Conservation (phyloP, 1,140 invertebrate species). For the Cyrtorhinus lividipennis region DNA sequence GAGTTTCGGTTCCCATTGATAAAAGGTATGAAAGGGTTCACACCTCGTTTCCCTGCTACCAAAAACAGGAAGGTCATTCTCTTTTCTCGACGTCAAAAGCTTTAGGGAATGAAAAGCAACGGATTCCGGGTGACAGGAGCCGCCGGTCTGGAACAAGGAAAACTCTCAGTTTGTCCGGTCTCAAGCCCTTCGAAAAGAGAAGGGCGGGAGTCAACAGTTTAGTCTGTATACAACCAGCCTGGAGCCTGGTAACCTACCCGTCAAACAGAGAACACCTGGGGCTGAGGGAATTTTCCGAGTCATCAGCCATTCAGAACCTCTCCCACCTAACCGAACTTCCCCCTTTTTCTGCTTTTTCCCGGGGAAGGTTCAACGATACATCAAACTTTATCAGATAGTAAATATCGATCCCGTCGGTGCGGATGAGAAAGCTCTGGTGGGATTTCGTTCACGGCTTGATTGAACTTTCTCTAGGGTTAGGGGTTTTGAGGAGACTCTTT, state of each 20-base stretch:
- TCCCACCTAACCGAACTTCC: background rate
- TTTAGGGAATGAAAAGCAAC: too few species aligned
- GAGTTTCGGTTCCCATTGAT: too few species aligned
- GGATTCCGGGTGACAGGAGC: too few species aligned
- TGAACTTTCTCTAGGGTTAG: background rate
- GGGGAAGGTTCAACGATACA: too few species aligned
- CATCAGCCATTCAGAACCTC: background rate
- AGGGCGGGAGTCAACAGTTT: background rate
- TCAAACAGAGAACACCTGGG: background rate
- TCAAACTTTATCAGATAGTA: conserved; percentile 10
- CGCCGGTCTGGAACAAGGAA: background rate
- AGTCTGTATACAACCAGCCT: background rate
- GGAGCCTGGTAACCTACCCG: background rate
- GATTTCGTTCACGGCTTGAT: background rate
- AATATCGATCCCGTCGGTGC: background rate
- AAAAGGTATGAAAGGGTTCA: too few species aligned
- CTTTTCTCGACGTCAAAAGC: too few species aligned
- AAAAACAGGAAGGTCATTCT: too few species aligned
- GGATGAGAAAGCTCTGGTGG: background rate
- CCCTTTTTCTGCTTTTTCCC: background rate
- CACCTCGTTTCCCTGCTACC: too few species aligned
- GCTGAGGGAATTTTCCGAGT: conserved; percentile 1
- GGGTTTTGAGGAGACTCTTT: too few species aligned
- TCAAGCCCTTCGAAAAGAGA: background rate
- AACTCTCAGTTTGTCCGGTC: too few species aligned